Percentiles rank a stretch among this genome's conserved stretches.
phyloP scores from a whole-genome alignment of 2,888 invertebrate genomes.

The Spialia ferax region DNA sequence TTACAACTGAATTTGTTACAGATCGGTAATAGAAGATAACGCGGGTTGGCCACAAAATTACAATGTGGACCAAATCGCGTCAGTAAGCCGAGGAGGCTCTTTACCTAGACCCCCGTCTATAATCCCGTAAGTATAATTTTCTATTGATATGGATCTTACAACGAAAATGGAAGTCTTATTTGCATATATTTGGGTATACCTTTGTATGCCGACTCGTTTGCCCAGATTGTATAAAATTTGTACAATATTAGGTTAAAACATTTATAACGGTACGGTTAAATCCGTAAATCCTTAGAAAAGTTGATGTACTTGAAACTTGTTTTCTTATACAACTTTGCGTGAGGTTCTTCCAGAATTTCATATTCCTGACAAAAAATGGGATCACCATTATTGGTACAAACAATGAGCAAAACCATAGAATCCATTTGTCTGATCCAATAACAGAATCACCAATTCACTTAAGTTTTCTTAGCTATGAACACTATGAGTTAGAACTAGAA shows the following conservation, averaged over 20 bases:
- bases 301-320: too few species aligned
- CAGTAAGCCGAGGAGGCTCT: slow-evolving; percentile 80
- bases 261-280: too few species aligned
- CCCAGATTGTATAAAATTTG: not conserved
- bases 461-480: too few species aligned
- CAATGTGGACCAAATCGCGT: slow-evolving; percentile 83
- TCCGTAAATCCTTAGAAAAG: too few species aligned
- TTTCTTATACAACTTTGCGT: not conserved
- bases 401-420: not conserved
- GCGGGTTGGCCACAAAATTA: slow-evolving; percentile 84
- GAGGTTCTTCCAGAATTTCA: not conserved
- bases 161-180: not conserved
- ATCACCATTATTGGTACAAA: not conserved
- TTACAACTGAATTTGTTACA: slow-evolving; percentile 55
- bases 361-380: not conserved
- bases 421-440: not conserved
- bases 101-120: slow-evolving; percentile 80
- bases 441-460: not conserved
- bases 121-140: slow-evolving; percentile 74
- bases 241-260: too few species aligned
- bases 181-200: not conserved
- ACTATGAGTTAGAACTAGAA: slow-evolving; percentile 10
- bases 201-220: too few species aligned
- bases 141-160: not conserved
- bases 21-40: slow-evolving; percentile 86